These are phyloP conservation scores for Rhabdophis nuchalis DNA, from an alignment of 2,797 vertebrate genomes.

Conservation along the genomic window DNA sequence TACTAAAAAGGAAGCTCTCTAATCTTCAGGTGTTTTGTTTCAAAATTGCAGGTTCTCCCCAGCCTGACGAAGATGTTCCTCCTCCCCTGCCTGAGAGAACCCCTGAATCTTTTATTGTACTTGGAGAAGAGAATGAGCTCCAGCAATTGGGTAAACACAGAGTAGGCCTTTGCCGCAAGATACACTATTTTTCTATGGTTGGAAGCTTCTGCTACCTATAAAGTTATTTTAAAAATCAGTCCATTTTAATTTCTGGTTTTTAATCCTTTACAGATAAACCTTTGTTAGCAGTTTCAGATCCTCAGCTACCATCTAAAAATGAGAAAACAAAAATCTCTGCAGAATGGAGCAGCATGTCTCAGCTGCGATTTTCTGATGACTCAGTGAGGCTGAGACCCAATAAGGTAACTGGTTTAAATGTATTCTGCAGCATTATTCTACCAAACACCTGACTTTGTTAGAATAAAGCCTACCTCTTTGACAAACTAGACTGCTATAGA, in stretches of 20 bases:
- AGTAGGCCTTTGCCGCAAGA: accelerated
- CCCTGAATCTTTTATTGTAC: conserved; percentile 85
- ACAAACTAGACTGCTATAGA: conserved; percentile 14
- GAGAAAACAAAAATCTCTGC: conserved; percentile 40
- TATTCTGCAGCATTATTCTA: background rate
- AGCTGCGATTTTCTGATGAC: conserved; percentile 40
- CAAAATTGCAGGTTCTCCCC: conserved; percentile 7
- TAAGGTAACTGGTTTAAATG: conserved; percentile 52
- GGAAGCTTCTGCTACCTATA: background rate
- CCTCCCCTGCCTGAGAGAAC: conserved; percentile 91
- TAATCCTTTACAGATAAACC: conserved; percentile 48
- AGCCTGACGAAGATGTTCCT: conserved; percentile 72
- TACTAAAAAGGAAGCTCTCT: background rate
- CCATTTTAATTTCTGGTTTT: background rate
- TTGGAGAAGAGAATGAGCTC: conserved; percentile 72
- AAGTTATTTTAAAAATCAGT: background rate
- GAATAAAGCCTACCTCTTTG: conserved; percentile 12
- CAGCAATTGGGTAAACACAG: background rate
- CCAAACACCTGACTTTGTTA: conserved; percentile 8
- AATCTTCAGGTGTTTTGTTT: background rate
- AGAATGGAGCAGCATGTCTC: conserved; percentile 61
- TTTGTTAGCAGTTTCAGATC: conserved; percentile 24
- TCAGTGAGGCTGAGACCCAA: conserved; percentile 54
- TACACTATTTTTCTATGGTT: background rate
- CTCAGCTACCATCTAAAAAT: conserved; percentile 39